These are phyloP conservation scores for Pedionomus torquatus DNA, from an alignment of 2,113 vertebrate genomes.

Conservation along the genomic window DNA sequence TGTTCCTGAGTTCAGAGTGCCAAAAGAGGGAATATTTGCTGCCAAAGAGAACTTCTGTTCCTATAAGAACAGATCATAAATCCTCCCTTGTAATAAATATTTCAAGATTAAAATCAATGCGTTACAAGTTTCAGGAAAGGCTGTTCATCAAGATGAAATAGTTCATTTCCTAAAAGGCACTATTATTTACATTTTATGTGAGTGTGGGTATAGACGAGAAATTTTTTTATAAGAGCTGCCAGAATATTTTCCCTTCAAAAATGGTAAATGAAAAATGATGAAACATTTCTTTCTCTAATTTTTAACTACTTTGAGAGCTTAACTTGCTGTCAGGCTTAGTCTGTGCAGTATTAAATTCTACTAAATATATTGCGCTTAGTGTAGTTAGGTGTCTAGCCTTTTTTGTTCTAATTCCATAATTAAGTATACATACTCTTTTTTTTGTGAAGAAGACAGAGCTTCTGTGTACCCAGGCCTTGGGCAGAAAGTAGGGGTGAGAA, in stretches of 20 bases:
- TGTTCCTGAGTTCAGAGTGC: not conserved
- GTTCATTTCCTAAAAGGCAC: slow-evolving; percentile 11
- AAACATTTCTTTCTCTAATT: not conserved
- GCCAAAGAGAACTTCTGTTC: not conserved
- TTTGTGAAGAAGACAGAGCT: not conserved
- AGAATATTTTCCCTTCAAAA: not conserved
- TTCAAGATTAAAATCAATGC: not conserved
- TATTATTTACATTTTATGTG: not conserved
- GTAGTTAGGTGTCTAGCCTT: not conserved
- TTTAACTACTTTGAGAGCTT: not conserved
- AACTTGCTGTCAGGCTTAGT: not conserved
- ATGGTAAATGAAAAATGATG: not conserved
- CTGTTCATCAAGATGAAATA: slow-evolving; percentile 22
- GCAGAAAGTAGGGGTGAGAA: not conserved
- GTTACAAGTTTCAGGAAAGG: slow-evolving; percentile 8
- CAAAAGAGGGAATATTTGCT: not conserved
- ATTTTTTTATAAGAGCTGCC: not conserved
- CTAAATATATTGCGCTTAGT: not conserved
- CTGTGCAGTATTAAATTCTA: not conserved
- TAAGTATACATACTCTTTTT: not conserved
- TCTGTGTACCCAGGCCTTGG: not conserved
- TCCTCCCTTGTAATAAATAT: not conserved
- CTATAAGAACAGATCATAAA: not conserved
- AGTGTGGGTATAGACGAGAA: not conserved
- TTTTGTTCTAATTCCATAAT: not conserved